Conservation (phyloP, 2,797 vertebrate species). For the Schizopygopsis pylzovi region DNA sequence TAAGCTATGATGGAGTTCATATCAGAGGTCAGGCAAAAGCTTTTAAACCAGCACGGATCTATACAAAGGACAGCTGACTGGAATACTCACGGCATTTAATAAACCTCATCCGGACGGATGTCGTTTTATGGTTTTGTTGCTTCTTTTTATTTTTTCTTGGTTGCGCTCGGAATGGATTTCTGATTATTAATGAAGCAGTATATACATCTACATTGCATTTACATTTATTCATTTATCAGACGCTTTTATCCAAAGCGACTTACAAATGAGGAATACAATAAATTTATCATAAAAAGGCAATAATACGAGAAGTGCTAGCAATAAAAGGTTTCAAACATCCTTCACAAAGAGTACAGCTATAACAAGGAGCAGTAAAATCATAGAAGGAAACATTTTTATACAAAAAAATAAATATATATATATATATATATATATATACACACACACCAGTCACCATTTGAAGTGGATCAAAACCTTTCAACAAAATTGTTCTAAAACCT, state of each 20-base stretch:
- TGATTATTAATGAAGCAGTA: not conserved
- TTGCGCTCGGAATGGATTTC: not conserved
- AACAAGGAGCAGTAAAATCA: not conserved
- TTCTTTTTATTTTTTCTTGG: not conserved
- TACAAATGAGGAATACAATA: not conserved
- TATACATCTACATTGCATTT: not conserved
- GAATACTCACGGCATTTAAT: slow-evolving; percentile 10
- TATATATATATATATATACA: no score
- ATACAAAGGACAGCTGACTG: not conserved
- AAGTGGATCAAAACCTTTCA: no score
- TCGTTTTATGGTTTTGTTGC: not conserved
- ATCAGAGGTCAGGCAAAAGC: slow-evolving; percentile 6
- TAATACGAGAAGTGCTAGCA: not conserved
- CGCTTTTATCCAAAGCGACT: not conserved
- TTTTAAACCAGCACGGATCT: not conserved
- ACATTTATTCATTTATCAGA: not conserved
- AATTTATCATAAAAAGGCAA: not conserved
- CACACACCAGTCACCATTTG: no score
- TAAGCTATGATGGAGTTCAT: slow-evolving; percentile 29
- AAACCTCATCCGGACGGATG: not conserved
- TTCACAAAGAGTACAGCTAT: not conserved
- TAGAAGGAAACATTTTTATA: no score
- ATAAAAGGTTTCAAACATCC: not conserved
- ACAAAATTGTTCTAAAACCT: no score
- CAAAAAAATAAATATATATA: no score